Evolutionary conservation across 2,888 invertebrate species (phyloP).

Genomic region (Drosophila monieri): DNA sequence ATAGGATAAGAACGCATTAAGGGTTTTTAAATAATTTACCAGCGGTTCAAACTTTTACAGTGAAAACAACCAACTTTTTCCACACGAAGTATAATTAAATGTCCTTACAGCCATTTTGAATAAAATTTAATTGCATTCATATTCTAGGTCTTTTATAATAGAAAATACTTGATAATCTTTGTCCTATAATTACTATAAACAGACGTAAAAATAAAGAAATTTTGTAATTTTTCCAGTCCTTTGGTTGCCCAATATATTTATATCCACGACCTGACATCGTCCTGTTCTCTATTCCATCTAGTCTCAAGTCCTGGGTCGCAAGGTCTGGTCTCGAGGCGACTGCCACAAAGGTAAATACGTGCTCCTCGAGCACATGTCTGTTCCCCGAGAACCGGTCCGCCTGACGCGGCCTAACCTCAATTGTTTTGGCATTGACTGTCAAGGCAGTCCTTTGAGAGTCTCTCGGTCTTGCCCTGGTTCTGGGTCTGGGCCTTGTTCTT

Average conservation of each 20-base stretch:
- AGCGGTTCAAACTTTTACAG: neutral
- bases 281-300: neutral
- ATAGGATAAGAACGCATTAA: neutral
- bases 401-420: slow-evolving; percentile 51
- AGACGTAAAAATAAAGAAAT: slow-evolving; percentile 17
- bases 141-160: too few species aligned
- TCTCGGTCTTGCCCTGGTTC: slow-evolving; percentile 43
- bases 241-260: slow-evolving; percentile 25
- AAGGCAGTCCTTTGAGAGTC: slow-evolving; percentile 62
- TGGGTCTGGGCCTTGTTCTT: slow-evolving; percentile 39
- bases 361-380: slow-evolving; percentile 18
- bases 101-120: too few species aligned
- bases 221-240: slow-evolving; percentile 13
- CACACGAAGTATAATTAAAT: neutral
- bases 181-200: neutral
- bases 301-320: neutral
- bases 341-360: slow-evolving; percentile 47
- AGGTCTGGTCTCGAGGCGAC: slow-evolving; percentile 22
- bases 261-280: slow-evolving; percentile 19
- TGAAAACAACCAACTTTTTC: neutral
- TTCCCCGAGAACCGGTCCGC: slow-evolving; percentile 8
- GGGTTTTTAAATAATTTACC: neutral
- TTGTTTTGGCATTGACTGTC: slow-evolving; percentile 74
- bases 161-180: neutral
- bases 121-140: too few species aligned